Evolutionary conservation across 1,140 invertebrate genomes (phyloP).

Genomic region (Coelopa frigida): DNA sequence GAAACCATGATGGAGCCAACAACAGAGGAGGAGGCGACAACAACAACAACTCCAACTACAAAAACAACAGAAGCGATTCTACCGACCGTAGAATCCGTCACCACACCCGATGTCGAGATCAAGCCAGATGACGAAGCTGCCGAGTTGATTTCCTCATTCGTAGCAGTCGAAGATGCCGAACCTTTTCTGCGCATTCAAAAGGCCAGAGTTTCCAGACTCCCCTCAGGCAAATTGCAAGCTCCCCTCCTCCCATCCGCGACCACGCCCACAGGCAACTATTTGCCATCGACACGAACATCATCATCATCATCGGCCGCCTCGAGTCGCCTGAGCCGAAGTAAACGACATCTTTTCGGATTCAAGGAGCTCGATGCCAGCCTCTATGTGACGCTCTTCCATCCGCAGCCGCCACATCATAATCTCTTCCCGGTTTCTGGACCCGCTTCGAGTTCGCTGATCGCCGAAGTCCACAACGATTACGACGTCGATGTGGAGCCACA

Average conservation of each 20-base stretch:
- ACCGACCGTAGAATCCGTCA: too few relatives aligned
- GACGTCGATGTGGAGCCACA: constrained; percentile 23
- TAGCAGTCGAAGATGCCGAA: constrained; percentile 32
- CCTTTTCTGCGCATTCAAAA: constrained; percentile 36
- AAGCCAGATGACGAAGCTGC: constrained; percentile 28
- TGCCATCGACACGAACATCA: constrained; percentile 5
- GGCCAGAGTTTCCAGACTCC: constrained; percentile 26
- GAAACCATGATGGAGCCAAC: constrained; percentile 9
- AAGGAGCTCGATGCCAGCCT: constrained; percentile 36
- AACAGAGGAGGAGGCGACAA: constrained; percentile 14
- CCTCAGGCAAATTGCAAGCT: constrained; percentile 33
- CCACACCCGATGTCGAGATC: constrained; percentile 7
- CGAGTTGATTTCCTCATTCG: constrained; percentile 31
- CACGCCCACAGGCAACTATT: constrained; percentile 6
- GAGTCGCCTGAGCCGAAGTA: constrained; percentile 25
- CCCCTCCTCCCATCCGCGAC: constrained; percentile 20
- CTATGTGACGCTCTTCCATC: constrained; percentile 31
- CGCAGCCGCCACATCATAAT: constrained; percentile 18
- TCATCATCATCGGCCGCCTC: background rate
- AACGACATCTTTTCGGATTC: constrained; percentile 28
- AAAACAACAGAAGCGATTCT: constrained; percentile 15
- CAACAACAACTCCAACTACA: constrained; percentile 17
- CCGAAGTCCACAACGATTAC: constrained; percentile 31
- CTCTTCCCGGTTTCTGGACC: constrained; percentile 14
- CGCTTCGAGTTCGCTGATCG: constrained; percentile 14